Percentiles rank a stretch among this genome's conserved stretches.
phyloP scores from a whole-genome alignment of 2,888 invertebrate genomes.

The Drosophila demipolita region DNA sequence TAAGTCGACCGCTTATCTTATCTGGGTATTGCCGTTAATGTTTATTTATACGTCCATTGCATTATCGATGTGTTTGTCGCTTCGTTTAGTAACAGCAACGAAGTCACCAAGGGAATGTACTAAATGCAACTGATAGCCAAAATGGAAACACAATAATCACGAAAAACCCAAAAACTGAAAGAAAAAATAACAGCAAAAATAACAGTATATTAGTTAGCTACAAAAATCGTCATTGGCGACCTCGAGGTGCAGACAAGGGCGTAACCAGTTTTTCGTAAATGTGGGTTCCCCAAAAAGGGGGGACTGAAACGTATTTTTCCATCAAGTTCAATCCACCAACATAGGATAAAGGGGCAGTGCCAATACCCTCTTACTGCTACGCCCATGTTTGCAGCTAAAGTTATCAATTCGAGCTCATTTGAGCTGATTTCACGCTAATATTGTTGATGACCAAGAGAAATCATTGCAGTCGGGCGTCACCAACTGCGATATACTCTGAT shows the following conservation, averaged over 20 bases:
- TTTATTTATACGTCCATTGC: conserved; percentile 43
- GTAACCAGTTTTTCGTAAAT: background rate
- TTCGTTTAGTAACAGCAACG: conserved; percentile 41
- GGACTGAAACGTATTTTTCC: background rate
- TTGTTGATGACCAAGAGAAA: background rate
- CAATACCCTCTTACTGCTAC: background rate
- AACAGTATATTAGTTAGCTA: conserved; percentile 6
- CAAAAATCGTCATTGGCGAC: conserved; percentile 8
- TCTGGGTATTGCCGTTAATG: conserved; percentile 23
- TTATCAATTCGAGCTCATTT: conserved; percentile 8
- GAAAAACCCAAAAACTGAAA: background rate
- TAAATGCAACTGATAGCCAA: conserved; percentile 36
- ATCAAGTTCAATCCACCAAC: background rate
- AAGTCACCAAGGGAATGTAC: conserved; percentile 16
- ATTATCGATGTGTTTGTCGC: conserved; percentile 44
- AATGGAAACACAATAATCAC: conserved; percentile 9
- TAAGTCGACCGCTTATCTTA: conserved; percentile 39
- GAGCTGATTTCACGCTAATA: conserved; percentile 5
- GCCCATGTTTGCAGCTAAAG: conserved; percentile 13
- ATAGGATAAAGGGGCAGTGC: background rate
- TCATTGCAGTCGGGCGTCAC: background rate
- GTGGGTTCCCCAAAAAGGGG: background rate
- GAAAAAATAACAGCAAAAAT: conserved; percentile 1
- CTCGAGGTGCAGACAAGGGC: conserved; percentile 31
- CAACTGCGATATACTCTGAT: background rate